These are phyloP conservation scores for Potamilus streckersoni DNA, from an alignment of 1,140 invertebrate genomes.

Conservation along the genomic window DNA sequence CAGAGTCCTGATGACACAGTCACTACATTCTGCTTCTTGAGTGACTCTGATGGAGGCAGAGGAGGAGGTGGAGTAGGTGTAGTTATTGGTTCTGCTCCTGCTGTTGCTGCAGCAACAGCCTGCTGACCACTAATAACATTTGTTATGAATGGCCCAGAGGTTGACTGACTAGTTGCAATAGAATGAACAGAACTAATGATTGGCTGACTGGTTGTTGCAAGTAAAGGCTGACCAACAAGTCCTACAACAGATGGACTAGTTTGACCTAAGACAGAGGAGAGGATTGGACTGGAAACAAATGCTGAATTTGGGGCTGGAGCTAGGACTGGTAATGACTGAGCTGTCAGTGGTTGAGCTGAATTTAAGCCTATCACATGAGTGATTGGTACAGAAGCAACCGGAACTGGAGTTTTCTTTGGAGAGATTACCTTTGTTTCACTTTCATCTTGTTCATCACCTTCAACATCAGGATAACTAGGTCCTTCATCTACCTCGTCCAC, in stretches of 20 bases:
- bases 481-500: conserved; percentile 44
- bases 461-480: conserved; percentile 15
- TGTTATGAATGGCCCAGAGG: conserved; percentile 8
- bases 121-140: conserved; percentile 17
- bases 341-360: no score
- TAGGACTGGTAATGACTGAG: no score
- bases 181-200: no score
- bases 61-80: not conserved
- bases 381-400: no score
- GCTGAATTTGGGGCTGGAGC: no score
- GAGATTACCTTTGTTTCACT: conserved; percentile 8
- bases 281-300: no score
- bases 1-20: conserved; percentile 47
- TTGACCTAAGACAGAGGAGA: no score
- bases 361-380: no score
- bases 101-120: conserved; percentile 4
- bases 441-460: conserved; percentile 17
- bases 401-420: not conserved
- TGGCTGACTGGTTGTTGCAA: no score
- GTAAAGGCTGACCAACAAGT: no score
- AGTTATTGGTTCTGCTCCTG: not conserved
- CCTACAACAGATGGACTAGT: no score
- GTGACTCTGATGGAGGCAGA: not conserved
- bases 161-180: no score
- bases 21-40: not conserved